Evolutionary conservation across 2,797 vertebrate species (phyloP), one percentile per base, ranked within the genome.

Genomic region (Aplochiton taeniatus): DNA sequence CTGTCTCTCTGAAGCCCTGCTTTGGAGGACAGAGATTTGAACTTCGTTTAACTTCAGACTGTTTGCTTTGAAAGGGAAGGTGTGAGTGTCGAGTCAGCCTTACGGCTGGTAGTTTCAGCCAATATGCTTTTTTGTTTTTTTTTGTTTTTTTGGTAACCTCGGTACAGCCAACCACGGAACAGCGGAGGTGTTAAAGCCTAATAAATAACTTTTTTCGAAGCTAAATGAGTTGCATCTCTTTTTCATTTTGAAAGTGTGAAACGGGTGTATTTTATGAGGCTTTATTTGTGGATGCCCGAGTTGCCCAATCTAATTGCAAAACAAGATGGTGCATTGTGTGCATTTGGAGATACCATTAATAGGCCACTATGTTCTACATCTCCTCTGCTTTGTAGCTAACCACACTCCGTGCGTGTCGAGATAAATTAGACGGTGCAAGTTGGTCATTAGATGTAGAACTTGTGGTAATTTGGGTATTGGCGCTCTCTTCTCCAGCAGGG

Each of bases 361-460:
- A 75, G n/a, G n/a, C 75, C 74, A 76, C 81, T 75, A 61, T 69
- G 55, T 54, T 63, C 53, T 17, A 51, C 65, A 66, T 72, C 68
- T 73, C 56, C 68, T 19, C 66, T 55, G 42, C 31, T 31, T 31
- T 31, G 31, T 31, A 72, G 52, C 73, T 19, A 74, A 78, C 66
- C 66, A 50, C 71, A 71, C 61, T 72, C 53, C 19, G 57, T 76
- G 61, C 65, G 72, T 69, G 60, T 61, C 54, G 58, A 65, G 59
- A 51, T 31, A 74, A 83, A 79, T 78, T 62, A 74, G 68, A 75
- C 69, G 75, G 66, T 76, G 41, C 63, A 70, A 70, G 63, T 42
- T 58, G 64, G 73, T 72, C 86, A 65, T 81, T 78, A 71, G 80
- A 68, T 75, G 66, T 72, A 70, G 65, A 76, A 76, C 67, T 63